A percentile compares a stretch with the other conserved stretches of the same genome.
Evolutionary conservation across 37 sponge, comb jelly and placozoan genomes (phyloP).

Genomic region (Axinella damicornis): DNA sequence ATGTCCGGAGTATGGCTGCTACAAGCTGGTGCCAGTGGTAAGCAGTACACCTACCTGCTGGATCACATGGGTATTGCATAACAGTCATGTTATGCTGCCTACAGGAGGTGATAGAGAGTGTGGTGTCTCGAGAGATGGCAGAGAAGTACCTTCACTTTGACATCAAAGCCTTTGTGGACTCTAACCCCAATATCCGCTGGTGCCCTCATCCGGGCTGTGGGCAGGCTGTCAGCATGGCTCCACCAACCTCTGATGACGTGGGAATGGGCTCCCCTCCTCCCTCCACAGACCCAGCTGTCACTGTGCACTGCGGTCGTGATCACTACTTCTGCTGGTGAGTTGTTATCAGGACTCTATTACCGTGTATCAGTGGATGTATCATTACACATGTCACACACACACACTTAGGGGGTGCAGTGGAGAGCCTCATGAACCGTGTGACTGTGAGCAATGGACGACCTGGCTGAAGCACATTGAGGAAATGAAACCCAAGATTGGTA

Average conservation of each 20-base stretch:
- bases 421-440: constrained; percentile 81
- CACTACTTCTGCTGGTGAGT: constrained; percentile 95
- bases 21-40: constrained; percentile 88
- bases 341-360: neutral
- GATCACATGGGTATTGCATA: too few species aligned
- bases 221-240: constrained; percentile 55
- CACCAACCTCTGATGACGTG: constrained; percentile 2
- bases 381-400: neutral
- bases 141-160: constrained; percentile 78
- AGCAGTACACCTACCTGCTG: neutral
- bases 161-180: constrained; percentile 88
- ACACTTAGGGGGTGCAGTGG: constrained; percentile 71
- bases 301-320: constrained; percentile 83
- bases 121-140: constrained; percentile 83
- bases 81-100: neutral
- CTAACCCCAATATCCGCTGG: constrained; percentile 86
- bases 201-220: constrained; percentile 90
- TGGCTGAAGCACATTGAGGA: constrained; percentile 77
- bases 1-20: constrained; percentile 89
- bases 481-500: constrained; percentile 62
- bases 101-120: constrained; percentile 81
- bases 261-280: neutral
- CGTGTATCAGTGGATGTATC: neutral
- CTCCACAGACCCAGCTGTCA: neutral
- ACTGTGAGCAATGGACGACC: constrained; percentile 77